Evolutionary conservation across 2,113 vertebrate genomes (phyloP), one percentile per base, ranked within the genome.

Genomic region (Thamnophis sirtalis): DNA sequence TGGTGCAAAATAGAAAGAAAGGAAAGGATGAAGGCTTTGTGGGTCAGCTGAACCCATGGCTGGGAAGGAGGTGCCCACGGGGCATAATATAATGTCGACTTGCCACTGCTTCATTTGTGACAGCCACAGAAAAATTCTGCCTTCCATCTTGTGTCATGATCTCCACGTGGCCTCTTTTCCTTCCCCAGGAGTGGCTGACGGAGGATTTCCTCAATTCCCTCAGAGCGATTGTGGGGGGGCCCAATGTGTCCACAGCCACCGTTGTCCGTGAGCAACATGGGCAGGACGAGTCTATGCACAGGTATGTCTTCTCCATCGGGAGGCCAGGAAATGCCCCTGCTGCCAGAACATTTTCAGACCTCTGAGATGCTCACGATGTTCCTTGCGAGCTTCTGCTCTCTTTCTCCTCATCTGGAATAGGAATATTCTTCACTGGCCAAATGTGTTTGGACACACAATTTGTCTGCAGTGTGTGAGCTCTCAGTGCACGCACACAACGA

Each of bases 281-380:
- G 33, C 98, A 86, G 8, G 98, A 99, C 5, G 98, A 99, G 90
- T 99, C 98, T 1, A 94, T 98, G 63, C 98, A 99, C 97, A 96
- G 96, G 98, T 99, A 92, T 91, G 43, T 24, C 13, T 86, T 15
- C 15, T 26, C n/a, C 85, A n/a, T 26, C 9, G 10, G 84, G 48
- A 43, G 17, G 84, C 19, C 10, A 8, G 28, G 5, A n/a, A 68
- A 38, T 0, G 68, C 17, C 1, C 6, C n/a, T 73, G 28, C 17
- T 5, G 4, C 28, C 63, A n/a, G 60, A n/a, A 63, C 26, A 13
- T 63, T n/a, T 63, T 13, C 60, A 13, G 28, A 28, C 63, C 63
- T 13, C 63, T n/a, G 28, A n/a, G 28, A n/a, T 4, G 10, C 63
- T 68, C 2, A 5, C 0, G 2, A 7, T 2, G n/a, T 7, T 38